phyloP scores from a whole-genome alignment of 2,888 invertebrate species.

The Bhutanitis thaidina region DNA sequence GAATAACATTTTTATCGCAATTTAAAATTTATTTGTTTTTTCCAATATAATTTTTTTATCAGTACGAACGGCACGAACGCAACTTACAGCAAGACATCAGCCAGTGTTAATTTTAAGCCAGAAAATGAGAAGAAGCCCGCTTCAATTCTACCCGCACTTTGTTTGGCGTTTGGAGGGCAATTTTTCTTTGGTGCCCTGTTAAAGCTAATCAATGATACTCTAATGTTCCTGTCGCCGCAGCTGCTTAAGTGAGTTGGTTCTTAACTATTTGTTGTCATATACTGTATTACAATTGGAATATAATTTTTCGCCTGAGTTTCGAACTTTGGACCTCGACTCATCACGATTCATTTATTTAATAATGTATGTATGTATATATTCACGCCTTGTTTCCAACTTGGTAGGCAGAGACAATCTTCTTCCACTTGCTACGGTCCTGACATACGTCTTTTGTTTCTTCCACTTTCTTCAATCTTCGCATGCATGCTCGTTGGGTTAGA shows the following conservation, averaged over 20 bases:
- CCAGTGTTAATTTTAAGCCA: constrained; percentile 86
- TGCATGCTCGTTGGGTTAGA: too few species aligned
- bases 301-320: too few species aligned
- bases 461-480: too few species aligned
- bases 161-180: constrained; percentile 92
- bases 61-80: constrained; percentile 76
- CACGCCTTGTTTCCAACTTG: too few species aligned
- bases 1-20: not conserved
- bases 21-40: not conserved
- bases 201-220: constrained; percentile 89
- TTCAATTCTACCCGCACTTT: constrained; percentile 90
- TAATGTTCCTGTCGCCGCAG: constrained; percentile 95
- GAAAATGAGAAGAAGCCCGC: constrained; percentile 84
- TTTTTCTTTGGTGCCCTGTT: constrained; percentile 92
- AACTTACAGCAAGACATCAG: constrained; percentile 84
- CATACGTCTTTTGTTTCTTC: too few species aligned
- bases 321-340: too few species aligned
- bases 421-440: too few species aligned
- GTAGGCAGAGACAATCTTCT: too few species aligned
- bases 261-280: not conserved
- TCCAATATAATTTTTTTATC: constrained; percentile 14
- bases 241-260: constrained; percentile 85
- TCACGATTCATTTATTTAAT: too few species aligned
- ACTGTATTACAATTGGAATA: too few species aligned
- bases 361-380: too few species aligned